Base-by-base conservation (phyloP, 2,113 vertebrate genomes). In the Spermophilus dauricus region DNA sequence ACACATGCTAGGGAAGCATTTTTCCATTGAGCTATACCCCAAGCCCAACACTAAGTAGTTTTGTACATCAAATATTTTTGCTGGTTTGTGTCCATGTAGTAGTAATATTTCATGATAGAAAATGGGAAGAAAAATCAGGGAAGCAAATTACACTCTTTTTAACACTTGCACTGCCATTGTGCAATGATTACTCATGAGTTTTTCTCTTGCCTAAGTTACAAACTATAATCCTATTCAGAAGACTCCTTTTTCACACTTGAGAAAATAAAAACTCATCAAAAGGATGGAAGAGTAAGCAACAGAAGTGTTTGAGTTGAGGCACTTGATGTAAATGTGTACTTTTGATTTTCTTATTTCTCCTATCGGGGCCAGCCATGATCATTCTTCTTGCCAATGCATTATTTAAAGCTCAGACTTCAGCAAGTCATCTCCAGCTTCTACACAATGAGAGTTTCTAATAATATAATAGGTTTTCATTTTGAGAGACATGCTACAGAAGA, bases 381-480 rank as follows among this genome's bases (percentile, higher is more conserved):
- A n/a, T 69, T 85, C n/a, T 88, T 51, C 93, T 82, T 76, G 58
- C 56, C 51, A 90, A 8, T 56, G 11, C 28, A 30, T 81, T 82
- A 73, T 34, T 14, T 0, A 8, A n/a, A 58, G 78, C 78, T 83
- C 63, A 48, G 67, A 69, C 58, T 63, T 82, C 37, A 63, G 56
- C 58, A 63, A 10, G 58, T 91, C 42, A 83, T 56, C 8, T 63
- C 72, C 22, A 32, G 22, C 34, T 94, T 94, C 76, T 80, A 42
- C 28, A 51, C 20, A 24, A 34, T 51, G 61, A 70, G 86, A 76
- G 56, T 91, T 83, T 89, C 83, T 77, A 82, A 78, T 78, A 81
- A 92, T 67, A 37, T 65, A 87, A 70, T 78, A 86, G 63, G 37
- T 78, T 95, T 95, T 89, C 63, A 53, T 89, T 95, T 84, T 77